These are phyloP conservation scores for Phodopus roborovskii DNA, from an alignment of 2,113 vertebrate species.

Conservation along the genomic window DNA sequence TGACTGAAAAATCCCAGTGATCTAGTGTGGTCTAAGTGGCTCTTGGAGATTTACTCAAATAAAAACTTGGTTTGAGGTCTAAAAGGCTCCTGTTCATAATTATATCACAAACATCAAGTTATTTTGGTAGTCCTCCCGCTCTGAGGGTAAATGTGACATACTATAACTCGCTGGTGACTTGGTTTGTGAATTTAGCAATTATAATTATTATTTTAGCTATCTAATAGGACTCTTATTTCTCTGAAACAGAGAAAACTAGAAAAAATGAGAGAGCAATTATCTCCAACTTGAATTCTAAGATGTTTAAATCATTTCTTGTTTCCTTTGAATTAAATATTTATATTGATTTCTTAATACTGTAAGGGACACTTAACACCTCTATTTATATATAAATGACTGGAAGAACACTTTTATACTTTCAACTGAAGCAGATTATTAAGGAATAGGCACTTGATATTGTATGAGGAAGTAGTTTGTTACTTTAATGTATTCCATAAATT, in stretches of 20 bases:
- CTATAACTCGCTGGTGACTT: constrained; percentile 40
- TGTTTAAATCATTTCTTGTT: constrained; percentile 75
- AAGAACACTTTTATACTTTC: constrained; percentile 59
- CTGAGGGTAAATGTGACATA: constrained; percentile 29
- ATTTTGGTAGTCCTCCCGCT: background rate
- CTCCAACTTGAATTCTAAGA: constrained; percentile 59
- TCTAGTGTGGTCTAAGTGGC: background rate
- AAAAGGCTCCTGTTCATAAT: constrained; percentile 11
- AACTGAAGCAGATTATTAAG: constrained; percentile 76
- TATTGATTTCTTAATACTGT: constrained; percentile 74
- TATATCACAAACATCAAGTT: background rate
- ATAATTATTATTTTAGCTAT: constrained; percentile 61
- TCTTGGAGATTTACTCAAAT: background rate
- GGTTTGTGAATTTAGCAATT: constrained; percentile 57
- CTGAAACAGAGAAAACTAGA: constrained; percentile 64
- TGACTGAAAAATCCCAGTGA: background rate
- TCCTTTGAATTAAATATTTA: constrained; percentile 79
- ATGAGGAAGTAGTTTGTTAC: constrained; percentile 60
- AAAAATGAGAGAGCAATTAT: constrained; percentile 67
- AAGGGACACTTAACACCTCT: constrained; percentile 65
- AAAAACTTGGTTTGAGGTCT: constrained; percentile 8
- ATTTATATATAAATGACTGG: constrained; percentile 71
- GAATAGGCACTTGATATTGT: constrained; percentile 56
- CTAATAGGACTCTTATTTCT: constrained; percentile 56
- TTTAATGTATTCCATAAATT: constrained; percentile 77